Evolutionary conservation across 1,140 invertebrate species (phyloP).

Genomic region (Limonius californicus): DNA sequence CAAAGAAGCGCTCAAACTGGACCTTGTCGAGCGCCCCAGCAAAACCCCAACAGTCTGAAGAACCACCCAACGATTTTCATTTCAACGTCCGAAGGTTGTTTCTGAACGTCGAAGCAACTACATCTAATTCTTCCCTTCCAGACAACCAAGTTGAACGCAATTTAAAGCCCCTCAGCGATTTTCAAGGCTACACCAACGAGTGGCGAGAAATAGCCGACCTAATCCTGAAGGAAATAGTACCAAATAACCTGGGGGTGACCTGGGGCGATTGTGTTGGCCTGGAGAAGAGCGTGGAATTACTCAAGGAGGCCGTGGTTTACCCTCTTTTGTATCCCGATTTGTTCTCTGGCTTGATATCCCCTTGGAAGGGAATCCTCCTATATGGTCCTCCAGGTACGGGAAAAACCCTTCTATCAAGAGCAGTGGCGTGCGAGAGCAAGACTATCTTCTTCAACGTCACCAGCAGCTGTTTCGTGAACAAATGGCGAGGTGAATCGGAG

Average conservation of each 20-base stretch:
- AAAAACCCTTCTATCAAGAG: conserved; percentile 86
- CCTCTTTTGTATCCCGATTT: conserved; percentile 81
- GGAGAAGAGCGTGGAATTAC: conserved; percentile 69
- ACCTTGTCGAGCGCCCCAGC: not conserved
- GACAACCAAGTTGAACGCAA: not conserved
- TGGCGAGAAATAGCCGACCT: conserved; percentile 54
- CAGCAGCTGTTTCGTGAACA: conserved; percentile 82
- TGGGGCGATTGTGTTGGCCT: conserved; percentile 77
- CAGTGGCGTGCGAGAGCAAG: conserved; percentile 77
- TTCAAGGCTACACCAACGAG: conserved; percentile 38
- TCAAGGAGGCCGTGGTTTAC: conserved; percentile 89
- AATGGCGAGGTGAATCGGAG: conserved; percentile 94
- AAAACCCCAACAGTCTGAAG: not conserved
- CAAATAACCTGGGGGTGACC: conserved; percentile 51
- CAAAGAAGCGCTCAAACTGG: not conserved
- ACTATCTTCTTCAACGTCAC: conserved; percentile 92
- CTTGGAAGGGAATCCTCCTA: conserved; percentile 80
- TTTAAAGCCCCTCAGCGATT: not conserved
- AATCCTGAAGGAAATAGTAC: conserved; percentile 63
- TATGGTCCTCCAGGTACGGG: conserved; percentile 84
- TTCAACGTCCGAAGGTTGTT: not conserved
- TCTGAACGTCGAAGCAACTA: not conserved
- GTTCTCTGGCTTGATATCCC: conserved; percentile 72
- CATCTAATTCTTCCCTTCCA: not conserved
- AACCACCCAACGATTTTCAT: not conserved